Evolutionary conservation across 2,888 invertebrate species (phyloP), one percentile per base, ranked within the genome.

Genomic region (Synergus itoensis): DNA sequence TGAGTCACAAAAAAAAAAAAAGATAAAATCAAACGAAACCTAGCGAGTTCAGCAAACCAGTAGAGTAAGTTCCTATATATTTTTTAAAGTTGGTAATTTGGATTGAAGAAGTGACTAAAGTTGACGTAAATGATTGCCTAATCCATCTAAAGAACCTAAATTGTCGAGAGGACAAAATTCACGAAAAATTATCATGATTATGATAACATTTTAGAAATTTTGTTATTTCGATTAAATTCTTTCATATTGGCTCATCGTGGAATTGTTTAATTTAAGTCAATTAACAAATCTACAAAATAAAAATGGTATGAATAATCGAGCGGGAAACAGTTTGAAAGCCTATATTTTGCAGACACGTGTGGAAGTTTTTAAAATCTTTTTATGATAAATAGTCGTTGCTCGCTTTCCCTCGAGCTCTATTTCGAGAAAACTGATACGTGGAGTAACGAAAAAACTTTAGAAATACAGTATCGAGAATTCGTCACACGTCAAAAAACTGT

Each of bases 341-440:
- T 45, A 67, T 45, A 45, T 67, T 67, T 67, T 43, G 16, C 45
- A n/a, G 14, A 43, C 12, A 43, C 14, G 45, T 18, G 12, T 21
- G 41, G 43, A 67, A 21, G 21, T 67, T 67, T 67, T 45, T 45
- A 14, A 43, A 41, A 45, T 45, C 14, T 67, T 69, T 48, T 16
- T 28, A 43, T 21, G 28, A 69, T 48, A 69, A 69, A 69, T 36
- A 28, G 16, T 48, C 28, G 28, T 28, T 48, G 18, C 48, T 48
- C 28, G 69, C 28, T 53, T 53, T 14, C 28, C 45, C 48, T 69
- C 48, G 7, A 41, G n/a, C 28, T 48, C 16, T 69, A 48, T 48
- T 69, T 45, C 48, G 36, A 69, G 48, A 41, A 41, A 65, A 65
- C 41, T 41, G 43, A 65, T 65, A 65, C 18, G 40, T 43, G 18